These are phyloP conservation scores for Poeciliopsis presidionis DNA, from an alignment of 2,797 vertebrate species.

Conservation along the genomic window DNA sequence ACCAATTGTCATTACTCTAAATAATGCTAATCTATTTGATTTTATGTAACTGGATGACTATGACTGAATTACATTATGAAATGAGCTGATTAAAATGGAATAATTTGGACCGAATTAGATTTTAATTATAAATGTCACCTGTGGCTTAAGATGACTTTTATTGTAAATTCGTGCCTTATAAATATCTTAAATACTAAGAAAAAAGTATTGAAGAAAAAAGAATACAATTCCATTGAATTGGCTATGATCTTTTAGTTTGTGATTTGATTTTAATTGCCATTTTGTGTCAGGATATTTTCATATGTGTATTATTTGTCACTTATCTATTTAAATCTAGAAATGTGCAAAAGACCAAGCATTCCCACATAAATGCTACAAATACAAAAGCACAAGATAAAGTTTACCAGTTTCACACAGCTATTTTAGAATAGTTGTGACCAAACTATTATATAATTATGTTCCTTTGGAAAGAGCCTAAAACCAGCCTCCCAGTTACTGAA, in stretches of 20 bases:
- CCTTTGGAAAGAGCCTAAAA: not conserved
- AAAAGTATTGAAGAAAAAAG: not conserved
- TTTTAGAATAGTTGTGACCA: not conserved
- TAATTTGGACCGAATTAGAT: not conserved
- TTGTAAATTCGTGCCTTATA: not conserved
- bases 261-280: not conserved
- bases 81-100: not conserved
- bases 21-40: not conserved
- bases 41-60: not conserved
- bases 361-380: not conserved
- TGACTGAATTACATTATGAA: not conserved
- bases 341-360: not conserved
- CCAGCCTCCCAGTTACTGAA: not conserved
- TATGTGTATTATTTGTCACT: not conserved
- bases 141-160: not conserved
- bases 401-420: not conserved
- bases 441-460: not conserved
- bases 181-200: not conserved
- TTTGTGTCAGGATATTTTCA: not conserved
- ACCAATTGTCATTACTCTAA: not conserved
- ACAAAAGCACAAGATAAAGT: not conserved
- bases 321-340: not conserved
- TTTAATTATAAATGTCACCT: not conserved
- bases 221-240: not conserved
- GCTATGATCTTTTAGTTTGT: not conserved